Base-by-base conservation (phyloP, 2,797 vertebrate species). In the Peromyscus attwateri region DNA sequence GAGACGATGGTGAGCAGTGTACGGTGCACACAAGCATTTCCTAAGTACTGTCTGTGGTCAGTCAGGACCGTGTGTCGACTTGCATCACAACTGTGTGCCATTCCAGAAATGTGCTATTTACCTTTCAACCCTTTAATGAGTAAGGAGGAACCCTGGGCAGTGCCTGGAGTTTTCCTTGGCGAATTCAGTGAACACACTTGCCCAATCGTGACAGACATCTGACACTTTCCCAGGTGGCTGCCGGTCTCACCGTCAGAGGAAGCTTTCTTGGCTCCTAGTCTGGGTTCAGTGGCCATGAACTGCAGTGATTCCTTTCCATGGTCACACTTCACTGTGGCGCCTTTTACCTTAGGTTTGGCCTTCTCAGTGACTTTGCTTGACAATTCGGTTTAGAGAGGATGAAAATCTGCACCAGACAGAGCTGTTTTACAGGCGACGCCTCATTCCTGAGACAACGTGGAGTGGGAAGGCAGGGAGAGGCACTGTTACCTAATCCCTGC, bases 191-290 rank as follows among this genome's bases (percentile, higher is more conserved):
- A 2, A 2, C 64, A 34, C 0, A 34, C 31, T 80, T 55, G 13
- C 31, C 79, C 12, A 19, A 4, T 70, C n/a, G 1, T 60, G 17
- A 77, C 6, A 27, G 0, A 0, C 4, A 0, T 19, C 3, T 5
- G 73, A 62, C 14, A 75, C 55, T 21, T 88, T 80, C 57, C 27
- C 68, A 43, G 0, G 49, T 27, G 64, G 37, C 4, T 0, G 0
- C 34, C 12, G 1, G 2, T 0, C 6, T 5, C 4, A 37, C 43
- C 2, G 0, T 71, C 71, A 13, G 9, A 60, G 55, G 66, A 92
- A 12, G 31, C 16, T 29, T 27, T 11, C 62, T 83, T 13, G 62
- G 19, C 81, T 43, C 52, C 25, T 37, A 21, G 13, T 25, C 49
- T 40, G 37, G 43, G 62, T 14, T 31, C 55, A 5, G 60, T 43